These are phyloP conservation scores for Tiliacea aurago DNA, from an alignment of 2,888 invertebrate genomes.

Conservation along the genomic window DNA sequence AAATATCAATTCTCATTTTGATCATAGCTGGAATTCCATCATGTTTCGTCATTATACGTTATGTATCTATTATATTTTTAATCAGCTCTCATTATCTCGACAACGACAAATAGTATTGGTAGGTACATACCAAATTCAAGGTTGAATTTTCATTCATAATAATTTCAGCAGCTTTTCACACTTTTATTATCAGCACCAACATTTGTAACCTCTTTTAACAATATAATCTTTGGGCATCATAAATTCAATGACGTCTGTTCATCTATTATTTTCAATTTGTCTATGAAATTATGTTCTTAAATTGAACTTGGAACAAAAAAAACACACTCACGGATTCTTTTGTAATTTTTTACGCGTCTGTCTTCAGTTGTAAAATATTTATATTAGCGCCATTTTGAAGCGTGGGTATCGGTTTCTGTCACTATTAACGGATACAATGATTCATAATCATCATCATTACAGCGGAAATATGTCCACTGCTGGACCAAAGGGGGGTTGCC, in stretches of 20 bases:
- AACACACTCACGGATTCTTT: slow-evolving; percentile 36
- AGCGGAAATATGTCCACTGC: too few relatives aligned
- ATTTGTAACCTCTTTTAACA: slow-evolving; percentile 2
- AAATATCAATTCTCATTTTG: too few relatives aligned
- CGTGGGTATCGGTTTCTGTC: not conserved
- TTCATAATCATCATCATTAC: too few relatives aligned
- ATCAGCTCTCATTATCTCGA: slow-evolving; percentile 2
- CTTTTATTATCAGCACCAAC: not conserved
- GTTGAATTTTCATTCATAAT: slow-evolving; percentile 33
- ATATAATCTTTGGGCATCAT: not conserved
- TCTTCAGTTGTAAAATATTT: slow-evolving; percentile 30
- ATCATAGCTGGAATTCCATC: not conserved
- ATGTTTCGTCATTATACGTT: not conserved
- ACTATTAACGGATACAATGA: not conserved
- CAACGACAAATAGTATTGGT: too few relatives aligned
- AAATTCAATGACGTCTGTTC: slow-evolving; percentile 16
- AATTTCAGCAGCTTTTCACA: not conserved
- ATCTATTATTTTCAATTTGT: slow-evolving; percentile 42
- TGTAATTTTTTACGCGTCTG: slow-evolving; percentile 44
- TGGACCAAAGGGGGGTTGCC: too few relatives aligned
- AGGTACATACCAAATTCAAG: too few relatives aligned
- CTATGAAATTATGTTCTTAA: slow-evolving; percentile 48
- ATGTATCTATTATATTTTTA: slow-evolving; percentile 8
- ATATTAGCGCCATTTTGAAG: slow-evolving; percentile 13
- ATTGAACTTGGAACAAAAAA: slow-evolving; percentile 38